Base-by-base conservation (phyloP, 2,797 vertebrate genomes). In the Lagodon rhomboides region DNA sequence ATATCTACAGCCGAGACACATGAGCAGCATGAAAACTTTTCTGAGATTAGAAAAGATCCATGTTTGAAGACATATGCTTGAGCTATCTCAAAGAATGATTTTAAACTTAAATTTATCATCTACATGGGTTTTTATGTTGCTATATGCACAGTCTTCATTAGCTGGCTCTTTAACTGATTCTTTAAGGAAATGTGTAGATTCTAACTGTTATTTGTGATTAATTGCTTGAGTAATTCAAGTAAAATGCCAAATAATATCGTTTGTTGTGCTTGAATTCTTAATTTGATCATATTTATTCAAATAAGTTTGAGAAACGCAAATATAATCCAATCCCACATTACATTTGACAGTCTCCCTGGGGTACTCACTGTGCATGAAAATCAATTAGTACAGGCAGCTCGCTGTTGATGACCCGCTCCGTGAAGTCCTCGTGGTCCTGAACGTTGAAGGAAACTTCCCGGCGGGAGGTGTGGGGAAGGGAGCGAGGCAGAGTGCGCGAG, bases 291-390 rank as follows among this genome's bases (percentile, higher is more conserved):
- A 5, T 2, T 41, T 12, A 27, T 44, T 44, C 4, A 3, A 22
- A n/a, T 6, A 22, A 1, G 44, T 54, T 5, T 30, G 9, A 51
- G 3, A 47, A 54, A 27, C 27, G 50, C 3, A 25, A 27, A 12
- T 9, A 61, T 22, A 0, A 58, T 17, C 50, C 12, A 51, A 53
- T 15, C 15, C 17, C 5, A 20, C 43, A 16, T 4, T 3, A n/a
- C 11, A 25, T 50, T n/a, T n/a, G 1, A 53, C 4, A 9, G 12
- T 6, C 17, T 17, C 49, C 50, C 34, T 1, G 15, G 1, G 3
- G 27, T 67, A 97, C 97, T 97, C 93, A 99, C 98, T 98, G 96
- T 0, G 98, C 98, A 0, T 99, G 97, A 87, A 99, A 99, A 91
- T 99, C 98, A 67, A 99, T 94, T 58, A 99, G 93, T 30, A 99